A percentile compares a stretch with the other conserved stretches of the same genome.
phyloP scores from a whole-genome alignment of 1,140 invertebrate species.

The Proales similis region DNA sequence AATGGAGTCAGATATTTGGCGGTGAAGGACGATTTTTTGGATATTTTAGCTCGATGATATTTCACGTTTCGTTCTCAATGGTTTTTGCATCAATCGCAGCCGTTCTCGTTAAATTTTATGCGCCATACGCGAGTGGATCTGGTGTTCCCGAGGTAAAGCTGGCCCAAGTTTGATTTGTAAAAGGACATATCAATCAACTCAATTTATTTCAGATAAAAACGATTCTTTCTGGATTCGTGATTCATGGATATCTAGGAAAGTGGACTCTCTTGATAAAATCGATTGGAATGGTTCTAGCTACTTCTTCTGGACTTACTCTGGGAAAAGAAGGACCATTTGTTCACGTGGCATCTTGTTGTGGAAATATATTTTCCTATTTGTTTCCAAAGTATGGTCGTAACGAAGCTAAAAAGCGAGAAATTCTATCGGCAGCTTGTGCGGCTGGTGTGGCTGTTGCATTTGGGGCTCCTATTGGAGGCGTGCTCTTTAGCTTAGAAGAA shows the following conservation, averaged over 20 bases:
- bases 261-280: slow-evolving; percentile 98
- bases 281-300: slow-evolving; percentile 63
- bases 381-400: slow-evolving; percentile 98
- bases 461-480: slow-evolving; percentile 80
- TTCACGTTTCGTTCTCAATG: slow-evolving; percentile 86
- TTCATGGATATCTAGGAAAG: slow-evolving; percentile 93
- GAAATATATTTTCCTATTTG: slow-evolving; percentile 94
- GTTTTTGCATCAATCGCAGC: slow-evolving; percentile 84
- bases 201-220: slow-evolving; percentile 60
- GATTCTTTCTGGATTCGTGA: slow-evolving; percentile 97
- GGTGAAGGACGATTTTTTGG: slow-evolving; percentile 92
- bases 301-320: slow-evolving; percentile 85
- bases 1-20: slow-evolving; percentile 43
- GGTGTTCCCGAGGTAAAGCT: slow-evolving; percentile 53
- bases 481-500: slow-evolving; percentile 79
- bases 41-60: slow-evolving; percentile 84
- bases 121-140: slow-evolving; percentile 89
- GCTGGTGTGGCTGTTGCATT: slow-evolving; percentile 98
- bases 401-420: slow-evolving; percentile 98
- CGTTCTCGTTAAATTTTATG: slow-evolving; percentile 90
- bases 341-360: slow-evolving; percentile 74
- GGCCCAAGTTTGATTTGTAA: neutral
- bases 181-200: neutral
- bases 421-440: slow-evolving; percentile 94
- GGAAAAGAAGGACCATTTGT: slow-evolving; percentile 99